These are phyloP conservation scores for Oreochromis mossambicus DNA, from an alignment of 2,797 vertebrate genomes.

Conservation along the genomic window DNA sequence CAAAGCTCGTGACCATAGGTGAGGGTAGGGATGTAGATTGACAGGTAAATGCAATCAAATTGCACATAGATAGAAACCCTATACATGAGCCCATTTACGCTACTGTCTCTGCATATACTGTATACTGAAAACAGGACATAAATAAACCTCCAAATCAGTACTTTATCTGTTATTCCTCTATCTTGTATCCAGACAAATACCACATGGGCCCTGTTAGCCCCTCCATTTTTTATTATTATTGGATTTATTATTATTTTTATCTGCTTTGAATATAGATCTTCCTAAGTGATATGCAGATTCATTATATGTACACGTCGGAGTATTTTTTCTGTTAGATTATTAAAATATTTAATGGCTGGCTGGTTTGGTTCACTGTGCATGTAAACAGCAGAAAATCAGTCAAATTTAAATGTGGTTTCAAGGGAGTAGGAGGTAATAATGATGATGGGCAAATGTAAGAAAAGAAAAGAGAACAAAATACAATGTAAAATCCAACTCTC, in stretches of 20 bases:
- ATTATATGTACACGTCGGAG: conserved; percentile 9
- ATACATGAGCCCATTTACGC: conserved; percentile 31
- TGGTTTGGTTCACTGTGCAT: conserved; percentile 51
- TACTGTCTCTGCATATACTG: background rate
- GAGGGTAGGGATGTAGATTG: background rate
- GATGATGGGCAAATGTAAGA: conserved; percentile 29
- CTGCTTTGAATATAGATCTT: conserved; percentile 37
- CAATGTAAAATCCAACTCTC: background rate
- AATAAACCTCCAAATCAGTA: background rate
- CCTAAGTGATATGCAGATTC: conserved; percentile 65
- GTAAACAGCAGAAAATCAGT: conserved; percentile 50
- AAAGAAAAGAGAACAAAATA: background rate
- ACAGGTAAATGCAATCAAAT: background rate
- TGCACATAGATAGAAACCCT: conserved; percentile 53
- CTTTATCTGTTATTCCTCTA: background rate
- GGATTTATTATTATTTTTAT: background rate
- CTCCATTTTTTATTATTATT: background rate
- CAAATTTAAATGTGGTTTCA: conserved; percentile 40
- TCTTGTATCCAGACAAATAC: conserved; percentile 26
- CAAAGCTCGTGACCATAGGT: background rate
- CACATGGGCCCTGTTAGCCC: background rate
- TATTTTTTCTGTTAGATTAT: conserved; percentile 60
- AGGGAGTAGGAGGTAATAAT: conserved; percentile 16
- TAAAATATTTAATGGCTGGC: conserved; percentile 52
- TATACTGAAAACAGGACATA: background rate